These are phyloP conservation scores for Zosterops japonicus DNA, from an alignment of 2,113 vertebrate species.

Conservation along the genomic window DNA sequence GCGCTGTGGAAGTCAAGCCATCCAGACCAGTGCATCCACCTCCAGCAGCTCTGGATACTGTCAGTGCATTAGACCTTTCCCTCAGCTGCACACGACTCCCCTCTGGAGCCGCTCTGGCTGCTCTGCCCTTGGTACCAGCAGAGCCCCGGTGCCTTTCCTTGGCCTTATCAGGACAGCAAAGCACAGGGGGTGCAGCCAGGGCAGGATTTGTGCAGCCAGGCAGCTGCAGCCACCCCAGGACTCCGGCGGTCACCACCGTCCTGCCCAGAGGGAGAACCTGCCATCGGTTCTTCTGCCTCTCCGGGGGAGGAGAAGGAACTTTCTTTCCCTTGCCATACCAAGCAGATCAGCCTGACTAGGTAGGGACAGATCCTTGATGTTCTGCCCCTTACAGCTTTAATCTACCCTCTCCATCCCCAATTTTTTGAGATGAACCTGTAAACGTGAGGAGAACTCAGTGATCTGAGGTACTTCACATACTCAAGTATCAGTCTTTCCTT, in stretches of 20 bases:
- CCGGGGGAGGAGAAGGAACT: not conserved
- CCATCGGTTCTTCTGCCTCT: not conserved
- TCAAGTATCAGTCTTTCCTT: constrained; percentile 79
- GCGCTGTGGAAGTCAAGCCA: constrained; percentile 40
- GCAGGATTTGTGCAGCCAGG: not conserved
- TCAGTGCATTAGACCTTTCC: constrained; percentile 47
- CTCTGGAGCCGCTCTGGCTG: not conserved
- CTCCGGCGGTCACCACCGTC: not conserved
- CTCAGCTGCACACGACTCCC: not conserved
- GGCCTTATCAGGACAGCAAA: not conserved
- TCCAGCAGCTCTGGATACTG: constrained; percentile 46
- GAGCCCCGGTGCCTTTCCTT: not conserved
- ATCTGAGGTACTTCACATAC: constrained; percentile 85
- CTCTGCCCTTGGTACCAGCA: not conserved
- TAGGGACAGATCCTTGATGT: not conserved
- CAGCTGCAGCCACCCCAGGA: not conserved
- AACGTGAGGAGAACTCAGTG: constrained; percentile 79
- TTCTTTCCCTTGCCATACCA: not conserved
- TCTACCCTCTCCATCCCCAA: constrained; percentile 45
- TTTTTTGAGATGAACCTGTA: constrained; percentile 82
- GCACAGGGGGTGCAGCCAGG: not conserved
- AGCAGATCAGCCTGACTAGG: not conserved
- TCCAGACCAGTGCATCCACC: constrained; percentile 38
- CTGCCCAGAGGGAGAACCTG: not conserved
- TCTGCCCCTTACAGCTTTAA: constrained; percentile 29